A percentile compares a stretch with the other conserved stretches of the same genome.
Conservation (phyloP, 2,797 vertebrate genomes). For the Botia kubotai region DNA sequence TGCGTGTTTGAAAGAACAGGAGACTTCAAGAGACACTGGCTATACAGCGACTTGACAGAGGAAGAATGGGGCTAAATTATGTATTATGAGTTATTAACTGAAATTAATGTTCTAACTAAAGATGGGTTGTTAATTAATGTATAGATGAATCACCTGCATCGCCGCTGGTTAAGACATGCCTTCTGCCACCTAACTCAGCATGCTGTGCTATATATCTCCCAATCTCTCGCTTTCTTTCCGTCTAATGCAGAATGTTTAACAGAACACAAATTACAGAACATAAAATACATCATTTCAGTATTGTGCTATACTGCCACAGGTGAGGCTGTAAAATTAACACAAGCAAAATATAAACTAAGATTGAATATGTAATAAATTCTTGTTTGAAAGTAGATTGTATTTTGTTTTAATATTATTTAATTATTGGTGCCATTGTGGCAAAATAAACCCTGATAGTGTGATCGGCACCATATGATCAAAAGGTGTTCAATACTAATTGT, state of each 20-base stretch:
- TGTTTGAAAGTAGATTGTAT: not conserved
- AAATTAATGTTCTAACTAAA: slow-evolving; percentile 72
- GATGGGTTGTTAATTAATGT: slow-evolving; percentile 68
- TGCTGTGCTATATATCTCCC: slow-evolving; percentile 6
- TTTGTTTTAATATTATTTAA: too few species aligned
- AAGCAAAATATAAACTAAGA: not conserved
- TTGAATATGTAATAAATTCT: not conserved
- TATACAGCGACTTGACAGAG: slow-evolving; percentile 44
- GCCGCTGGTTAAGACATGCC: slow-evolving; percentile 29
- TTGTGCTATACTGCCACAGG: slow-evolving; percentile 10
- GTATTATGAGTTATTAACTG: slow-evolving; percentile 72
- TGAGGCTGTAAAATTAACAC: not conserved
- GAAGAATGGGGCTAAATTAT: slow-evolving; percentile 70
- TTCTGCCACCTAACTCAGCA: slow-evolving; percentile 33
- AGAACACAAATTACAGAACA: slow-evolving; percentile 25
- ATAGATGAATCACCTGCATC: slow-evolving; percentile 56
- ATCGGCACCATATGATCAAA: too few species aligned
- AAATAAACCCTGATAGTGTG: too few species aligned
- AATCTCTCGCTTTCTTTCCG: not conserved
- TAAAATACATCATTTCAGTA: slow-evolving; percentile 14
- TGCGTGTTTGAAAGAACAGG: not conserved
- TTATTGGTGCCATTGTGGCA: too few species aligned
- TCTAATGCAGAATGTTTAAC: slow-evolving; percentile 21
- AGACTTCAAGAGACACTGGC: slow-evolving; percentile 39
- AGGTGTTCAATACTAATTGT: too few species aligned